A percentile compares a stretch with the other conserved stretches of the same genome.
Conservation (phyloP, 2,888 invertebrate genomes). For the Caenorhabditis sulstoni region DNA sequence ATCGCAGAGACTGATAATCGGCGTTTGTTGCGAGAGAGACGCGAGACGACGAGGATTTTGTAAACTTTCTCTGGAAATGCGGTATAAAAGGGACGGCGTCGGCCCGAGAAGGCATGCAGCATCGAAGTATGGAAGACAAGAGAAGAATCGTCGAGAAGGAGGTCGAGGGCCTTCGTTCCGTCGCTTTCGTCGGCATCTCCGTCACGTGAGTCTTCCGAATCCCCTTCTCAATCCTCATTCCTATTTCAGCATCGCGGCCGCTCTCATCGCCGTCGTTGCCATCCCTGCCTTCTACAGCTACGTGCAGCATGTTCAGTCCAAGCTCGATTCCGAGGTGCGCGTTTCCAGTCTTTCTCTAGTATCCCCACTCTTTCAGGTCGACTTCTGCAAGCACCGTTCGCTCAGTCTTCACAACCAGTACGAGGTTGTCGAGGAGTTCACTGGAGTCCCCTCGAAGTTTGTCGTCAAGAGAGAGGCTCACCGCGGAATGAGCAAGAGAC, state of each 20-base stretch:
- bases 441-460: slow-evolving; percentile 56
- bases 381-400: slow-evolving; percentile 61
- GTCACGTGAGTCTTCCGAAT: slow-evolving; percentile 46
- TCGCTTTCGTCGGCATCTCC: slow-evolving; percentile 59
- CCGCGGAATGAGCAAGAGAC: slow-evolving; percentile 50
- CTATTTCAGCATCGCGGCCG: slow-evolving; percentile 51
- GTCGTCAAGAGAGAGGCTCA: slow-evolving; percentile 55
- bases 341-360: not conserved
- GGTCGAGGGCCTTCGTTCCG: slow-evolving; percentile 54
- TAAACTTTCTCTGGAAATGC: slow-evolving; percentile 54
- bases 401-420: slow-evolving; percentile 56
- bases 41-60: slow-evolving; percentile 38
- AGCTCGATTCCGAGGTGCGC: slow-evolving; percentile 37
- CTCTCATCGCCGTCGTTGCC: slow-evolving; percentile 51
- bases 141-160: slow-evolving; percentile 53
- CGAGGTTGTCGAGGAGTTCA: slow-evolving; percentile 55
- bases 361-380: slow-evolving; percentile 21
- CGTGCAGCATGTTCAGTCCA: slow-evolving; percentile 58
- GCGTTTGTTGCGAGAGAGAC: slow-evolving; percentile 17
- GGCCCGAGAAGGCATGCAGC: slow-evolving; percentile 27
- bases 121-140: slow-evolving; percentile 58
- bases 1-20: slow-evolving; percentile 38
- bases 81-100: slow-evolving; percentile 38
- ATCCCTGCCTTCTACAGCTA: slow-evolving; percentile 60
- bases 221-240: not conserved